Conservation (phyloP, 2,888 invertebrate genomes). For the Lasiommata megera region DNA sequence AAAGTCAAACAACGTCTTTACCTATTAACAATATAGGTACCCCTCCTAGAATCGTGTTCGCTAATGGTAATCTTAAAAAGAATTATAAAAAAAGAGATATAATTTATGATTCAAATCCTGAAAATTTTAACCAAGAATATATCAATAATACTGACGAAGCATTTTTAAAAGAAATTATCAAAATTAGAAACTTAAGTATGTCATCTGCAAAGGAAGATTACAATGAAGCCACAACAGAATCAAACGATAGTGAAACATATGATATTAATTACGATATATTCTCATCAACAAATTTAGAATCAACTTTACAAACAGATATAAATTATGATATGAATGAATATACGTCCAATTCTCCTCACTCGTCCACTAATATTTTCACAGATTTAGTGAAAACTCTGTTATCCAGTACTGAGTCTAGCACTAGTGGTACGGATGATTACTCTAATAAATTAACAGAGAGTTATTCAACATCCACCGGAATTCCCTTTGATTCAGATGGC, state of each 20-base stretch:
- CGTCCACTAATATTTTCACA: not conserved
- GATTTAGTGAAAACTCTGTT: not conserved
- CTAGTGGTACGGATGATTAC: not conserved
- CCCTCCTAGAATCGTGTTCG: not conserved
- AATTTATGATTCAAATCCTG: not conserved
- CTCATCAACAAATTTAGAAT: slow-evolving; percentile 12
- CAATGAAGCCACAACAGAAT: slow-evolving; percentile 35
- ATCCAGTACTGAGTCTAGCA: slow-evolving; percentile 3
- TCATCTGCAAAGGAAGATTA: slow-evolving; percentile 18
- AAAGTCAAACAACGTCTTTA: not conserved
- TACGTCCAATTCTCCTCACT: not conserved
- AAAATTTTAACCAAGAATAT: slow-evolving; percentile 29
- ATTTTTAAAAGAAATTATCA: slow-evolving; percentile 44
- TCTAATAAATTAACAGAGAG: not conserved
- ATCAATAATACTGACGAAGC: slow-evolving; percentile 23
- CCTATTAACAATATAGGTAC: not conserved
- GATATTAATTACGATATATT: slow-evolving; percentile 32
- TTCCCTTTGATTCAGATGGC: not conserved
- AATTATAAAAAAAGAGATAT: slow-evolving; percentile 7
- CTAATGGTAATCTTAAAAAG: not conserved
- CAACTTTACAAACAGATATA: not conserved
- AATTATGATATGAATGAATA: slow-evolving; percentile 11
- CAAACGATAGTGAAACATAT: slow-evolving; percentile 40
- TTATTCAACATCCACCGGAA: not conserved
- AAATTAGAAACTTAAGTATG: slow-evolving; percentile 42